phyloP scores from a whole-genome alignment of 2,888 invertebrate species.

The Drosophila colorata region DNA sequence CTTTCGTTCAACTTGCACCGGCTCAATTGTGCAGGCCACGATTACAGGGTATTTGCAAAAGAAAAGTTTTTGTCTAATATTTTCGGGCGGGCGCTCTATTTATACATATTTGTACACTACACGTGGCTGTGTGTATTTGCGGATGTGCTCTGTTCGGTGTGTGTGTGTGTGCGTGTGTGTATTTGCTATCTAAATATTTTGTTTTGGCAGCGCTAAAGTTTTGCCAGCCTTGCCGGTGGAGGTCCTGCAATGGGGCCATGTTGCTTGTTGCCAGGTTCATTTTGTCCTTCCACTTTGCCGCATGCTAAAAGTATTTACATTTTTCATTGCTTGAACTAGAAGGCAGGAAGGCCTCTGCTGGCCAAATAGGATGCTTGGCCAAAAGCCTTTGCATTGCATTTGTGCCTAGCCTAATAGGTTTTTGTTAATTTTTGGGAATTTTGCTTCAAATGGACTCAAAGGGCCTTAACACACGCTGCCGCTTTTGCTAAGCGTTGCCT shows the following conservation, averaged over 20 bases:
- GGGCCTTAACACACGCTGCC: conserved; percentile 65
- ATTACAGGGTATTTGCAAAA: conserved; percentile 52
- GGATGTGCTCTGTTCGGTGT: conserved; percentile 14
- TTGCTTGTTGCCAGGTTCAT: conserved; percentile 22
- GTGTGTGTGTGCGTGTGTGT: conserved; percentile 35
- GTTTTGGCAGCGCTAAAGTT: conserved; percentile 75
- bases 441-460: conserved; percentile 60
- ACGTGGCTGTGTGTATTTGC: conserved; percentile 42
- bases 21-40: conserved; percentile 20
- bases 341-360: conserved; percentile 20
- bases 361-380: conserved; percentile 36
- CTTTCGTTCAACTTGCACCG: conserved; percentile 13
- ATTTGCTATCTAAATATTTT: conserved; percentile 73
- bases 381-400: conserved; percentile 52
- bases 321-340: conserved; percentile 60
- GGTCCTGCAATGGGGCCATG: conserved; percentile 38
- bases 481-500: conserved; percentile 20
- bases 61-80: conserved; percentile 41
- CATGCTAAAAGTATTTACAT: conserved; percentile 78
- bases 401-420: conserved; percentile 70
- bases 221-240: conserved; percentile 44
- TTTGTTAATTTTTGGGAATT: conserved; percentile 74
- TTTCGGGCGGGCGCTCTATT: conserved; percentile 20
- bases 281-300: conserved; percentile 55
- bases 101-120: not conserved